Conservation (phyloP, 2,888 invertebrate genomes). For the Drosophila hawaiiensis region DNA sequence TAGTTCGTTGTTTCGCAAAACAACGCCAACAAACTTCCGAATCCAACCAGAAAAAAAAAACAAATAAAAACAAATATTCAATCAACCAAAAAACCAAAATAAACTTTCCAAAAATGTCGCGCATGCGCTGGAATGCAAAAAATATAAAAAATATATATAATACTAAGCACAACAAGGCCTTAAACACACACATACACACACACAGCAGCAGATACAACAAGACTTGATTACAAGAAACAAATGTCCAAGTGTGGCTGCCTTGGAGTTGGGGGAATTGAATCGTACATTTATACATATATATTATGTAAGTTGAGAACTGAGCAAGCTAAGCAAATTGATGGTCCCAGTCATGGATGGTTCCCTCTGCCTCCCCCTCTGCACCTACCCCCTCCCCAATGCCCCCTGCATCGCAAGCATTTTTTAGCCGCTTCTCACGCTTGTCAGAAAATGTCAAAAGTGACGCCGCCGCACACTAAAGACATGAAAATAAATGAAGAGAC, state of each 20-base stretch:
- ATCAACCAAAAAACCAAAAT: conserved; percentile 30
- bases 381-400: neutral
- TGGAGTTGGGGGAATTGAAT: conserved; percentile 16
- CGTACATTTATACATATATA: conserved; percentile 6
- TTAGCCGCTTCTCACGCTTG: conserved; percentile 76
- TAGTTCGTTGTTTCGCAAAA: conserved; percentile 77
- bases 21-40: conserved; percentile 74
- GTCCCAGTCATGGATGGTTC: conserved; percentile 55
- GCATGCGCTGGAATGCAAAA: conserved; percentile 73
- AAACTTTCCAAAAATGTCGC: conserved; percentile 70
- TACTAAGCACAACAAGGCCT: conserved; percentile 26
- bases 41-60: conserved; percentile 40
- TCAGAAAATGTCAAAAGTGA: conserved; percentile 81
- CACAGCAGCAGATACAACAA: conserved; percentile 4
- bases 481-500: conserved; percentile 29
- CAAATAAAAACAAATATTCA: conserved; percentile 12
- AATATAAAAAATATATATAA: conserved; percentile 14
- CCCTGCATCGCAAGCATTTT: conserved; percentile 13
- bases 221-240: conserved; percentile 42
- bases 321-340: conserved; percentile 65
- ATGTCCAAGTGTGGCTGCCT: conserved; percentile 32
- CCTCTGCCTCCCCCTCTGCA: neutral
- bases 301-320: conserved; percentile 63
- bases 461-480: conserved; percentile 52
- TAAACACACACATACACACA: conserved; percentile 2